phyloP scores from a whole-genome alignment of 2,113 vertebrate species.

The Thermophis baileyi region DNA sequence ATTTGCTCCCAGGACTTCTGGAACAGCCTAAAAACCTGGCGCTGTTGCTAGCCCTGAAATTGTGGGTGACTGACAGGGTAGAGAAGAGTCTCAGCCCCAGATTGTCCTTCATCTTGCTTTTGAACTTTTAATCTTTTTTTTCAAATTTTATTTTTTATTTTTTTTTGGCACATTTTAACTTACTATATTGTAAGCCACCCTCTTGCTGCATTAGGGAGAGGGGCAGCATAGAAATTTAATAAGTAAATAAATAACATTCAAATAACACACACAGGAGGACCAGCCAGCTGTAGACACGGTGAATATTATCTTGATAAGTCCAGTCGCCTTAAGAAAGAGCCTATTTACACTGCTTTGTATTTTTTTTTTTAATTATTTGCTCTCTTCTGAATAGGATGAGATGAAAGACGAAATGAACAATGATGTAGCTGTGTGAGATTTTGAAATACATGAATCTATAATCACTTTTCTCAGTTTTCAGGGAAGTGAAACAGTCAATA shows the following conservation, averaged over 20 bases:
- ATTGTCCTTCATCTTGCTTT: neutral
- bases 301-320: conserved; percentile 68
- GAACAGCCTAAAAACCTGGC: neutral
- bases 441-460: conserved; percentile 79
- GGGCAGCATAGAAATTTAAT: neutral
- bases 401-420: conserved; percentile 70
- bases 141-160: neutral
- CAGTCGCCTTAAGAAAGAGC: conserved; percentile 68
- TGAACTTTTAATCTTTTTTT: neutral
- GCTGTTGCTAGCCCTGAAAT: neutral
- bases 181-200: neutral
- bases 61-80: neutral
- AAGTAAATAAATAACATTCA: neutral
- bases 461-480: conserved; percentile 75
- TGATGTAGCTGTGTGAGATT: conserved; percentile 77
- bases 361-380: conserved; percentile 77
- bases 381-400: conserved; percentile 69
- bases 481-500: conserved; percentile 71
- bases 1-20: neutral
- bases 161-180: neutral
- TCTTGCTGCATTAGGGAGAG: neutral
- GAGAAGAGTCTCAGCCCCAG: neutral
- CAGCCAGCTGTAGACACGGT: conserved; percentile 72
- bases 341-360: conserved; percentile 75
- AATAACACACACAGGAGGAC: conserved; percentile 58